A percentile compares a stretch with the other conserved stretches of the same genome.
Evolutionary conservation across 1,140 invertebrate genomes (phyloP).

Genomic region (Meloidogyne hapla): DNA sequence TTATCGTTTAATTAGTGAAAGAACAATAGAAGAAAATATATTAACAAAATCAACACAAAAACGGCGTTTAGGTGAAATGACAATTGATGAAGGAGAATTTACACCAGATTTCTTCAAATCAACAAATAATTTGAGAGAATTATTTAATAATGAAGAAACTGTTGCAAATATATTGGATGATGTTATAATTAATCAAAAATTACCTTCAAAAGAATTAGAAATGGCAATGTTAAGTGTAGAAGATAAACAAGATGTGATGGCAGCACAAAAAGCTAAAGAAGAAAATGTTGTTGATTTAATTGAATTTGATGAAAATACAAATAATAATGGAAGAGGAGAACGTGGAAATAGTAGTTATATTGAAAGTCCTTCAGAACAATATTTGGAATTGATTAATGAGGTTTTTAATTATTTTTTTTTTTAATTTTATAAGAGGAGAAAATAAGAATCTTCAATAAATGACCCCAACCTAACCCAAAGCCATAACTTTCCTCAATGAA

Average conservation of each 20-base stretch:
- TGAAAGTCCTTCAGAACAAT: slow-evolving; percentile 48
- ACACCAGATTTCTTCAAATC: slow-evolving; percentile 95
- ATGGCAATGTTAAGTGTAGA: slow-evolving; percentile 53
- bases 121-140: slow-evolving; percentile 65
- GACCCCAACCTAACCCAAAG: no score
- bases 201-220: background rate
- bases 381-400: slow-evolving; percentile 49
- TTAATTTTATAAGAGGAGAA: no score
- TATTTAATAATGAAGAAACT: slow-evolving; percentile 54
- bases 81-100: slow-evolving; percentile 98
- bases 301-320: slow-evolving; percentile 56
- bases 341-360: slow-evolving; percentile 18
- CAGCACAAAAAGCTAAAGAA: slow-evolving; percentile 51
- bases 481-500: no score
- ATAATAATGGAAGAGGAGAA: background rate
- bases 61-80: slow-evolving; percentile 86
- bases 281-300: slow-evolving; percentile 48
- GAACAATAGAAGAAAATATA: slow-evolving; percentile 98
- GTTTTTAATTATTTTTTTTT: slow-evolving; percentile 13
- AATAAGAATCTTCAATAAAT: no score
- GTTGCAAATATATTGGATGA: slow-evolving; percentile 16
- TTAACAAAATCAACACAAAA: slow-evolving; percentile 98
- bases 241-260: slow-evolving; percentile 57
- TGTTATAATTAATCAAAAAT: slow-evolving; percentile 6
- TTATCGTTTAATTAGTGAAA: slow-evolving; percentile 90